phyloP scores from a whole-genome alignment of 2,888 invertebrate genomes.

The Trissolcus brochymenae region DNA sequence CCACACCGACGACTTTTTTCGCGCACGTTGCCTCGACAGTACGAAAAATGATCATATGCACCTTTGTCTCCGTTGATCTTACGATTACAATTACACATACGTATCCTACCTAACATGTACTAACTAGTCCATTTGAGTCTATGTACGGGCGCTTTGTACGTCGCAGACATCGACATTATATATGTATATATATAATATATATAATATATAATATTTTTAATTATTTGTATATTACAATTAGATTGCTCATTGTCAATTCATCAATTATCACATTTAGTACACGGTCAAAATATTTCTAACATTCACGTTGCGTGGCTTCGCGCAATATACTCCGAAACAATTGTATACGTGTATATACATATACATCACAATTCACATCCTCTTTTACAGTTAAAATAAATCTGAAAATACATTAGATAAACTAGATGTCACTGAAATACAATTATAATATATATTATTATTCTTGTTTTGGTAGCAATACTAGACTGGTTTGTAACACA shows the following conservation, averaged over 20 bases:
- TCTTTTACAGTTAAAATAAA: too few species aligned
- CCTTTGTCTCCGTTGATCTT: conserved; percentile 26
- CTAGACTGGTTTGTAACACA: too few species aligned
- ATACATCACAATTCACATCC: too few species aligned
- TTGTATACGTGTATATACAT: too few species aligned
- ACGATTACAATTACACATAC: conserved; percentile 45
- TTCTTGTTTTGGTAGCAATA: too few species aligned
- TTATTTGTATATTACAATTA: conserved; percentile 74
- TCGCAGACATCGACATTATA: conserved; percentile 71
- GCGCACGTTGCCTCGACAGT: conserved; percentile 17
- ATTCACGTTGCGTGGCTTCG: conserved; percentile 74
- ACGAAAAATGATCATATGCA: conserved; percentile 35
- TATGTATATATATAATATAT: conserved; percentile 63
- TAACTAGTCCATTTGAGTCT: conserved; percentile 58
- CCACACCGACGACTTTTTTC: conserved; percentile 11
- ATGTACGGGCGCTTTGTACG: conserved; percentile 69
- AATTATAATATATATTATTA: too few species aligned
- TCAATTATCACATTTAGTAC: conserved; percentile 76
- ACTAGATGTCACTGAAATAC: too few species aligned
- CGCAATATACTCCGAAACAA: too few species aligned
- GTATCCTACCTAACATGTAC: conserved; percentile 58
- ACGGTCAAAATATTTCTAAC: conserved; percentile 77
- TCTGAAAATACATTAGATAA: too few species aligned
- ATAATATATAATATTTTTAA: conserved; percentile 60
- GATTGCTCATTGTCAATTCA: conserved; percentile 77